Evolutionary conservation across 2,113 vertebrate species (phyloP), one percentile per base, ranked within the genome.

Genomic region (Isichthys henryi): DNA sequence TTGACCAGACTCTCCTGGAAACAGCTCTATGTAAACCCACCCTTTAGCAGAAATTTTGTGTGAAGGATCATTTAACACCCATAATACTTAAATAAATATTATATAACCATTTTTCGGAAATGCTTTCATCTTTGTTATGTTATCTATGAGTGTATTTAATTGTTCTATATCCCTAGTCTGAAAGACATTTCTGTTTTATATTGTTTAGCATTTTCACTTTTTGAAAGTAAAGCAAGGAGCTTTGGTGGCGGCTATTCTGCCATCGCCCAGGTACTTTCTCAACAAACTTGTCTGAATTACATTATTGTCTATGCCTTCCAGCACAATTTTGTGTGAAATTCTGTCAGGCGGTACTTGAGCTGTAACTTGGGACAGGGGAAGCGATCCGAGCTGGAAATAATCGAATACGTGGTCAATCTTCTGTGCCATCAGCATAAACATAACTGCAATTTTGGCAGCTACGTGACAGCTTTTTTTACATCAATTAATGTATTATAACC

Each of bases 401-500:
- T 58, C 88, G 43, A 91, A 92, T 92, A 88, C 92, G 89, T 89
- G 92, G 93, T 92, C 87, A 62, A 58, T 88, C 87, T 88, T 91
- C 90, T 90, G 88, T 90, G 92, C 91, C 91, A 90, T 91, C 88
- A 90, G 92, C 93, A 91, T 94, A 93, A 74, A 91, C 88, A 90
- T 90, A 92, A 93, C 93, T 91, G 91, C 95, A 95, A 94, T 96
- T 95, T 95, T 95, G 94, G 96, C 96, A 96, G 97, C 97, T 98
- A 94, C 94, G 93, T 92, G 96, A 96, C 96, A 97, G 87, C 87
- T 17, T 43, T 83, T 96, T 97, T 95, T 96, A 97, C 96, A 96
- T 96, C 97, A 97, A 98, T 99, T 99, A 99, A 97, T 96, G 97
- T 97, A 98, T 98, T 98, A 98, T 97, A 98, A 97, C 97, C 97